phyloP scores from a whole-genome alignment of 2,888 invertebrate species.

The Hedychridium roseum region DNA sequence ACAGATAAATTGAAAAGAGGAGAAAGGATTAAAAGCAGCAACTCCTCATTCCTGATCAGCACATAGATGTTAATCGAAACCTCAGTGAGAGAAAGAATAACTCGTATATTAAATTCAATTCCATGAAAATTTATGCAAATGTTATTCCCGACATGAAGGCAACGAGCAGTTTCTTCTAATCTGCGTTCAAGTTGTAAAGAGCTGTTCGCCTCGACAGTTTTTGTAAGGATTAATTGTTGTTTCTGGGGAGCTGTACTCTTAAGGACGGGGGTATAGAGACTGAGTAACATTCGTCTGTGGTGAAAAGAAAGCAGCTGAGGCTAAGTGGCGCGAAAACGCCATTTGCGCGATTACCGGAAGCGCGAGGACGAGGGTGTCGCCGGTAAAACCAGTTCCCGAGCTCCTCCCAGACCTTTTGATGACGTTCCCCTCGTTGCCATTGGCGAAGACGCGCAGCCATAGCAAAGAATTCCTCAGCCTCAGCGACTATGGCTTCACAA shows the following conservation, averaged over 20 bases:
- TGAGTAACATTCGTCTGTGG: neutral
- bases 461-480: too few relatives aligned
- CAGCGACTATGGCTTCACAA: too few relatives aligned
- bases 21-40: slow-evolving; percentile 1
- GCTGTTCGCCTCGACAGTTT: neutral
- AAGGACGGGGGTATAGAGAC: too few relatives aligned
- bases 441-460: slow-evolving; percentile 22
- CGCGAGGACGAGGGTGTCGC: slow-evolving; percentile 14
- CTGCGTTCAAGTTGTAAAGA: neutral
- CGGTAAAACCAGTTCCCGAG: slow-evolving; percentile 40
- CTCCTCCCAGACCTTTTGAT: slow-evolving; percentile 39
- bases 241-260: too few relatives aligned
- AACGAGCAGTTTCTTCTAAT: neutral
- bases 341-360: slow-evolving; percentile 1
- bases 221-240: neutral
- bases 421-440: slow-evolving; percentile 26
- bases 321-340: slow-evolving; percentile 7
- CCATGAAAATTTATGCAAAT: slow-evolving; percentile 1
- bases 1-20: slow-evolving; percentile 22
- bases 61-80: neutral
- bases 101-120: neutral
- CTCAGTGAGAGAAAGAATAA: neutral
- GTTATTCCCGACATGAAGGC: slow-evolving; percentile 8
- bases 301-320: slow-evolving; percentile 3
- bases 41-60: neutral